Conservation (phyloP, 2,113 vertebrate species). For the Lethenteron camtschaticum region DNA sequence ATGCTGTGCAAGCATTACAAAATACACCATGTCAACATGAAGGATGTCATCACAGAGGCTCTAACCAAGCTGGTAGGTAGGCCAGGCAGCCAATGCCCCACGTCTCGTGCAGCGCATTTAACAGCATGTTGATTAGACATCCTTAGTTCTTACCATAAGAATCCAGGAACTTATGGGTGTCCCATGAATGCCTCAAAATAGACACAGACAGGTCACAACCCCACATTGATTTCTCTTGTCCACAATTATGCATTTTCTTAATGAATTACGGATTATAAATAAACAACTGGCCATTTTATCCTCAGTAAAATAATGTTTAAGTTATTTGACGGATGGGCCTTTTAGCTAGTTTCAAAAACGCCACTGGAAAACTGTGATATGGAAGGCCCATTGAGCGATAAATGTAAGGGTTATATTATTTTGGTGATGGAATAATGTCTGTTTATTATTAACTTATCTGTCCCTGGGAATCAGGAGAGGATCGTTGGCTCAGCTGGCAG, state of each 20-base stretch:
- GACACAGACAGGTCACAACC: neutral
- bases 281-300: too few relatives aligned
- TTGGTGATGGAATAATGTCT: neutral
- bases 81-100: neutral
- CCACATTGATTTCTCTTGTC: neutral
- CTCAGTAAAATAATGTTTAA: too few relatives aligned
- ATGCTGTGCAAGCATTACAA: conserved; percentile 44
- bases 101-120: neutral
- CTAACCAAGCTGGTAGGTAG: conserved; percentile 40
- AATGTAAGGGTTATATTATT: neutral
- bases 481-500: neutral
- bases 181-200: neutral
- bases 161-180: too few relatives aligned
- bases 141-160: neutral
- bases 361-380: too few relatives aligned
- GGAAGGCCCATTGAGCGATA: neutral
- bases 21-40: conserved; percentile 40
- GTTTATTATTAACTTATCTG: neutral
- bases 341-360: too few relatives aligned
- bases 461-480: conserved; percentile 16
- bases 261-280: too few relatives aligned
- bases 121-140: neutral
- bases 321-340: too few relatives aligned
- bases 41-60: conserved; percentile 34
- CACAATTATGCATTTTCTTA: too few relatives aligned